Evolutionary conservation across 1,140 invertebrate species (phyloP).

Genomic region (Thaumatotibia leucotreta): DNA sequence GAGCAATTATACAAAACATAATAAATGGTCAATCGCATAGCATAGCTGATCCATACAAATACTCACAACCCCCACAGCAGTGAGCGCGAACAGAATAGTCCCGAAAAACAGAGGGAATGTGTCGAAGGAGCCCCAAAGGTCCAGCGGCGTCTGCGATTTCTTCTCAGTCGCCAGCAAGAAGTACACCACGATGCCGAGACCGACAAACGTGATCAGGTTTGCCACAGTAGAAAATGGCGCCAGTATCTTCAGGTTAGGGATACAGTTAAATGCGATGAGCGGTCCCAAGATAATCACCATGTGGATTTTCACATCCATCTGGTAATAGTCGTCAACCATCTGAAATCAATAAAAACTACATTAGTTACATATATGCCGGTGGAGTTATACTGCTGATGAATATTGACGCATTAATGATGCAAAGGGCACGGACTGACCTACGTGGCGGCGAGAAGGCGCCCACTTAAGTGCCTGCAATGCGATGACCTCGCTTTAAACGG

Average conservation of each 20-base stretch:
- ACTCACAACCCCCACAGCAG: slow-evolving; percentile 92
- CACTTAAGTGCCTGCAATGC: slow-evolving; percentile 2
- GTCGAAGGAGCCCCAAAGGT: slow-evolving; percentile 75
- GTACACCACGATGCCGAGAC: slow-evolving; percentile 83
- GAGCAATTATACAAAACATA: neutral
- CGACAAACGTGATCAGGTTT: slow-evolving; percentile 84
- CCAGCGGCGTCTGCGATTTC: slow-evolving; percentile 77
- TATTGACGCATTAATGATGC: slow-evolving; percentile 6
- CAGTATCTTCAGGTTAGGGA: slow-evolving; percentile 87
- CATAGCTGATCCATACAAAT: neutral
- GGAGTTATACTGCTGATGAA: neutral
- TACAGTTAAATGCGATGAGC: slow-evolving; percentile 83
- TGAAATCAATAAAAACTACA: slow-evolving; percentile 25
- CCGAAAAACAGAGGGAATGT: slow-evolving; percentile 89
- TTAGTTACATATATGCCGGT: slow-evolving; percentile 20
- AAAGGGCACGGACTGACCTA: neutral
- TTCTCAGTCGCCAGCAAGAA: slow-evolving; percentile 79
- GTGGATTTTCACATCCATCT: slow-evolving; percentile 71
- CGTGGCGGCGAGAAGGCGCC: neutral
- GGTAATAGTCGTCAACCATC: slow-evolving; percentile 70
- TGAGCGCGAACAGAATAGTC: slow-evolving; percentile 91
- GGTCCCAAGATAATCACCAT: slow-evolving; percentile 82
- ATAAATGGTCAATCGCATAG: neutral
- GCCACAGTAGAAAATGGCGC: slow-evolving; percentile 89
- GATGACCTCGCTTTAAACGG: slow-evolving; percentile 6